A percentile compares a stretch with the other conserved stretches of the same genome.
These are phyloP conservation scores for Mirza zaza DNA, from an alignment of 2,113 vertebrate species.

Conservation along the genomic window DNA sequence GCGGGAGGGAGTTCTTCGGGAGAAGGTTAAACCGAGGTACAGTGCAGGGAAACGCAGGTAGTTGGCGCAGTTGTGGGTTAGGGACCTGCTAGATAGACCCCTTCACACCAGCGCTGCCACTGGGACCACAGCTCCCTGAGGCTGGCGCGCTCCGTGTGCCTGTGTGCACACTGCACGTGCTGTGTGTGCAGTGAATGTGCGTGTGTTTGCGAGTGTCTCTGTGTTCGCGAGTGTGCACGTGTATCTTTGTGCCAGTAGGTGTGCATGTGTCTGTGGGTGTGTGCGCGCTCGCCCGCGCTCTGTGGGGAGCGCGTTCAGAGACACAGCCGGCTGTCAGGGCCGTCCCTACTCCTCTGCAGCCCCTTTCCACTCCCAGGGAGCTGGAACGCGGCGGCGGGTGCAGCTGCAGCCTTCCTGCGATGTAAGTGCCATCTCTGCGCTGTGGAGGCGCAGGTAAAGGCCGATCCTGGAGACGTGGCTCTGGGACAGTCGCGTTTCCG, in stretches of 20 bases:
- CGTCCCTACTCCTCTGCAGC: background rate
- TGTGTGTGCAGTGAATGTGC: background rate
- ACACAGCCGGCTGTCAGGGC: background rate
- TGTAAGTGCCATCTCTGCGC: background rate
- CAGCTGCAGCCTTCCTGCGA: slow-evolving; percentile 31
- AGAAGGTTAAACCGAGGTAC: slow-evolving; percentile 61
- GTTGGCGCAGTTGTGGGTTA: background rate
- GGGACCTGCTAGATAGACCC: background rate
- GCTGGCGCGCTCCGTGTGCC: background rate
- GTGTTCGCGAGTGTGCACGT: background rate
- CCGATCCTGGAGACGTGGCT: background rate
- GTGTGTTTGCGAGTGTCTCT: background rate
- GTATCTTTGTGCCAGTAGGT: no score
- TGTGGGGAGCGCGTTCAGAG: background rate
- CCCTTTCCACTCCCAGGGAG: background rate
- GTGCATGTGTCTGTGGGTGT: no score
- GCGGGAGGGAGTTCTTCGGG: background rate
- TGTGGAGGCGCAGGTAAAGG: slow-evolving; percentile 63
- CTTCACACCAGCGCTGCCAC: background rate
- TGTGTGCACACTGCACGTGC: background rate
- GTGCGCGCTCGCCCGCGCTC: background rate
- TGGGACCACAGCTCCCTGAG: background rate
- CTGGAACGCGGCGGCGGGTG: background rate
- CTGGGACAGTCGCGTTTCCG: background rate
- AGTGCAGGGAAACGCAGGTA: background rate